Base-by-base conservation (phyloP, 2,113 vertebrate genomes). In the Monopterus albus region DNA sequence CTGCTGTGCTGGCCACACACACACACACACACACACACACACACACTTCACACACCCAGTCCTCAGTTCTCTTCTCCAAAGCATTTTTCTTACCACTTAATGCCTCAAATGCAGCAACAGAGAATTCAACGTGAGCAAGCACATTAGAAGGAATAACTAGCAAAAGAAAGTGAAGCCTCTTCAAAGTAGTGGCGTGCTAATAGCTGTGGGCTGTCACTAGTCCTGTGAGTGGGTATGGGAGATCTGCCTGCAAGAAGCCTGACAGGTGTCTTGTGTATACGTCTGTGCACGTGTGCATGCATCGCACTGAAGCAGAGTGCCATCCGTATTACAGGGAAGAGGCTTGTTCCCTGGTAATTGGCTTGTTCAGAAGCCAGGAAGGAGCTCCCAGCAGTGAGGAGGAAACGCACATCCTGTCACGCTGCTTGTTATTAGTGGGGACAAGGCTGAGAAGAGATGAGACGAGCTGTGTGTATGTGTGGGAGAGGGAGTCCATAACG, bases 341-440 rank as follows among this genome's bases (percentile, higher is more conserved):
- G 78, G 85, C 92, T 90, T 93, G 92, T 92, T 92, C 89, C 77
- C 82, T 88, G 83, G 88, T 93, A 93, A 93, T 93, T 93, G 92
- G 92, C 80, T 90, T 92, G 91, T 92, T 91, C 88, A 84, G 89
- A 87, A 88, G 87, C 84, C 84, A 89, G 86, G 85, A 85, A 89
- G 86, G 75, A 87, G 87, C 86, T 92, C 89, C 90, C 85, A 88
- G 91, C 88, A 90, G 86, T 82, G 88, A 83, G 86, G 83, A 87
- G 86, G 85, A 90, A 91, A 91, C 88, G 88, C 83, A 76, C 84
- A 68, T 88, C 91, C 89, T 91, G 91, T 91, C 90, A 91, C 89
- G 82, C 78, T 87, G 87, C 88, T 88, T 90, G 88, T 91, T 91
- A 92, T 92, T 90, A 92, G 88, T 84, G 74, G 83, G 86, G 87